Evolutionary conservation across 1,140 invertebrate genomes (phyloP), one percentile per base, ranked within the genome.

Genomic region (Hylaeus anthracinus): DNA sequence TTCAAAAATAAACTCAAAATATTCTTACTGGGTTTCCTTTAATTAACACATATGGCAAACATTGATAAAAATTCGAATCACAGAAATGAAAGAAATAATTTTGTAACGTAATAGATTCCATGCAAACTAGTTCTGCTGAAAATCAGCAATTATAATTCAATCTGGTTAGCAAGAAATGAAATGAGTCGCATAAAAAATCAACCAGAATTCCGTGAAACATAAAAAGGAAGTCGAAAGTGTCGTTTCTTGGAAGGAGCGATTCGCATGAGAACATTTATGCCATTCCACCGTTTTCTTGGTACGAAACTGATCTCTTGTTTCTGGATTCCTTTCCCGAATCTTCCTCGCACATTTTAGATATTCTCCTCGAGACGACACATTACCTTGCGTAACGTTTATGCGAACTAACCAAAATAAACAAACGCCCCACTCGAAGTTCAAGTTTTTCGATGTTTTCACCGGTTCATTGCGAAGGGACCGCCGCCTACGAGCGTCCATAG

Each of bases 401-500:
- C 37, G 51, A 5, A 56, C 12, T 10, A 55, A 43, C 12, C 8
- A 3, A 3, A 56, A 0, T 43, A 3, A 5, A 41, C 0, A 2
- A 55, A 15, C 0, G 12, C 1, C 12, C 3, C 10, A 15, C 26
- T 66, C 4, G 1, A 48, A 4, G 37, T 45, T 41, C 64, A 58
- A 39, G 4, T 5, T 9, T 14, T 48, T 43, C 43, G 37, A 26
- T 14, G 10, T 48, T 12, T 60, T 74, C 67, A 58, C 26, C 48
- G 60, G 26, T 72, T 81, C 1, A 55, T 12, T 3, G 64, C 69
- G 53, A 80, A 85, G 2, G 78, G 71, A 6, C 76, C 86, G 63
- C 65, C 83, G 8, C 83, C 89, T n/a, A 82, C 26, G 14, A 65
- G 39, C 37, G 65, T 79, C 87, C 88, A 88, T 8, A 88, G 67